Base-by-base conservation (phyloP, 2,888 invertebrate genomes). In the Saturnia japonica region DNA sequence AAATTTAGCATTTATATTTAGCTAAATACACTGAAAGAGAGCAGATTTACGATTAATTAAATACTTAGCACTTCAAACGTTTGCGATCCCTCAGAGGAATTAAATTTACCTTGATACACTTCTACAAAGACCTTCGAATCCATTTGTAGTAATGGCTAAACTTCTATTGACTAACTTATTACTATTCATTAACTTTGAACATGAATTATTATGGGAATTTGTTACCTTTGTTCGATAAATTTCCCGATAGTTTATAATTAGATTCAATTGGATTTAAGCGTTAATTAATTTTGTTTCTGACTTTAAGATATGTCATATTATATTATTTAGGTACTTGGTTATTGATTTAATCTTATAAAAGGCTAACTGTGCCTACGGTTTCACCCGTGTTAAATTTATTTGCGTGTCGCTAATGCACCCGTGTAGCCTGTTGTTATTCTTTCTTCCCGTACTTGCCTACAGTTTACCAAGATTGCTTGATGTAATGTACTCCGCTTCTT, bases 41-140 rank as follows among this genome's bases (percentile, higher is more conserved):
- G 57, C 57, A 60, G 25, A 25, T 60, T 60, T 60, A 28, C 12
- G 11, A 28, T 25, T 60, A 60, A 60, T 60, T 28, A 60, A 60
- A 60, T 60, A 60, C 57, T 60, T 60, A 60, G 28, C 14, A 60
- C 57, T 60, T 60, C 57, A 60, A 60, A 60, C 57, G 57, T 28
- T 60, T 60, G 6, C 28, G 57, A 60, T 6, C 14, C 57, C 57
- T 60, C 57, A 28, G 14, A 4, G 28, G 57, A 60, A 60, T 60
- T 60, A 60, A 60, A 60, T 60, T 60, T 25, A 60, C 57, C 57
- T 60, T 60, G 57, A 60, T 60, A 60, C 57, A 60, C 57, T 28
- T 28, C 57, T 28, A 14, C 57, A 60, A 60, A 60, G 57, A 60
- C 28, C 14, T 60, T 60, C 57, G 9, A 60, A 60, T 28, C 57